Base-by-base conservation (phyloP, 2,113 vertebrate species). In the Austrofundulus limnaeus region DNA sequence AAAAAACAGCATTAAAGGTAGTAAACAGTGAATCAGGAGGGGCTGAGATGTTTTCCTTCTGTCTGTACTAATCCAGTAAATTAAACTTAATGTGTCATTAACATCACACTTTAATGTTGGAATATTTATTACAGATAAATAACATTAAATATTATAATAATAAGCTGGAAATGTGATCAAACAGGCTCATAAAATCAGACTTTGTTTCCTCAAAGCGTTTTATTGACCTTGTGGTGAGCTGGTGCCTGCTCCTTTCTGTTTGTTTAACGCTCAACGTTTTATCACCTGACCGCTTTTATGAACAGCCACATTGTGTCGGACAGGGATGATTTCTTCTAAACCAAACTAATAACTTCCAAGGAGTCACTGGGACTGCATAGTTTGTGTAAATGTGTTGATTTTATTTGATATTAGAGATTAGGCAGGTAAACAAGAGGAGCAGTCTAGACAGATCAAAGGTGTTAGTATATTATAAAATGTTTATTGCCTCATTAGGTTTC, bases 221-320 rank as follows among this genome's bases (percentile, higher is more conserved):
- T 54, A 20, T 43, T 19, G 23, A 61, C 37, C n/a, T 56, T 20
- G 52, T n/a, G 17, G 24, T 31, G 17, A 59, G 62, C 52, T 64
- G 20, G n/a, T 13, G 20, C 15, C 28, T 51, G 23, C 21, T 47
- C n/a, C 51, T 55, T 61, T 70, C 16, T 73, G 60, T 59, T 66
- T 77, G 48, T 58, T 38, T 38, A 55, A 28, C 15, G 51, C 45
- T 54, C 31, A 24, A 34, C 4, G 21, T 51, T 53, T 66, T 56
- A 56, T 43, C 23, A 66, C 39, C 48, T 52, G 45, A 55, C 56
- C 39, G 50, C 49, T 49, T 76, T 56, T 48, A 55, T 62, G 61
- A 50, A 66, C 51, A 61, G 19, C 34, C 21, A 20, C 47, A 41
- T 20, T 9, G 23, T 54, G n/a, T 38, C 5, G 19, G 19, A 53